Conservation (phyloP, 2,888 invertebrate genomes). For the Sceliomorpha sp. region DNA sequence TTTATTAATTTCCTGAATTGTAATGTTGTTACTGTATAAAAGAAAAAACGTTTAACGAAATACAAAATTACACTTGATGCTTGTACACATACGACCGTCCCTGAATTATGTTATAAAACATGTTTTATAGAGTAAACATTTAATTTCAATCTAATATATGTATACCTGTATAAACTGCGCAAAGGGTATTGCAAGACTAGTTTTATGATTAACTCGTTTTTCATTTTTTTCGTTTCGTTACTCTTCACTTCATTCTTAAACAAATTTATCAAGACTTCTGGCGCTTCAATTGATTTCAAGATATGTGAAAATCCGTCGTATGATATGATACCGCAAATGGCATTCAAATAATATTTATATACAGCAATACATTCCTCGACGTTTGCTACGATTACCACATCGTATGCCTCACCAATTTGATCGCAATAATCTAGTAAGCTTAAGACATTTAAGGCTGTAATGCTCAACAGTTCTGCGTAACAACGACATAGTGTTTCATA, state of each 20-base stretch:
- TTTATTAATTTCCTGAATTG: too few species aligned
- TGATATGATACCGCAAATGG: slow-evolving; percentile 87
- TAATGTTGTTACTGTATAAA: too few species aligned
- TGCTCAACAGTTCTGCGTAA: slow-evolving; percentile 86
- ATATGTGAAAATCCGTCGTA: slow-evolving; percentile 87
- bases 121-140: too few species aligned
- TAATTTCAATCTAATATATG: too few species aligned
- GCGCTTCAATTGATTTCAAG: slow-evolving; percentile 84
- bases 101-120: too few species aligned
- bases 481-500: slow-evolving; percentile 85
- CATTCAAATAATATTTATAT: slow-evolving; percentile 86
- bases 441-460: slow-evolving; percentile 85
- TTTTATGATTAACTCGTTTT: slow-evolving; percentile 83
- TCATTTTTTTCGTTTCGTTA: slow-evolving; percentile 82
- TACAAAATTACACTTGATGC: too few species aligned
- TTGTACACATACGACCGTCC: too few species aligned
- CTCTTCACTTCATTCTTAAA: slow-evolving; percentile 83
- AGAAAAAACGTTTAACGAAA: too few species aligned
- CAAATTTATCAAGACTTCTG: slow-evolving; percentile 82
- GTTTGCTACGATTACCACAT: slow-evolving; percentile 86
- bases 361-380: slow-evolving; percentile 87
- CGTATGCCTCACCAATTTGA: slow-evolving; percentile 84
- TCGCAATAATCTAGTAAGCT: slow-evolving; percentile 87
- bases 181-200: slow-evolving; percentile 84
- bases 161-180: slow-evolving; percentile 81